Percentiles rank a stretch among this genome's conserved stretches.
These are phyloP conservation scores for Neodontobutis hainanensis DNA, from an alignment of 2,113 vertebrate genomes.

Conservation along the genomic window DNA sequence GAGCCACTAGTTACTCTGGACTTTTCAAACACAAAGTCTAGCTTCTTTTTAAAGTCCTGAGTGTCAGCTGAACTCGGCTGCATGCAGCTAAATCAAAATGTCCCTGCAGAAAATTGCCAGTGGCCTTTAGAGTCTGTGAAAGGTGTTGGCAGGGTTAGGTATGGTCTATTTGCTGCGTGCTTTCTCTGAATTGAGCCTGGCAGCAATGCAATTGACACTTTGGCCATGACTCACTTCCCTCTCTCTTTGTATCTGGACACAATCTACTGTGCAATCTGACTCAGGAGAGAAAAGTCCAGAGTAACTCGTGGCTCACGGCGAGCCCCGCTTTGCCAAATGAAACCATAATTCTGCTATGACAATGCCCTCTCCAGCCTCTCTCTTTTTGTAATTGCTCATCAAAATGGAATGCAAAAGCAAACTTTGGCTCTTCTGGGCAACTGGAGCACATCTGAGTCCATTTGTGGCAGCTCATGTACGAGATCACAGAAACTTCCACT, in stretches of 20 bases:
- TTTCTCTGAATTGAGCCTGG: constrained; percentile 34
- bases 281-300: constrained; percentile 27
- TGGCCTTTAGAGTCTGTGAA: constrained; percentile 15
- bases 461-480: constrained; percentile 5
- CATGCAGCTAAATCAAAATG: constrained; percentile 17
- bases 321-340: constrained; percentile 35
- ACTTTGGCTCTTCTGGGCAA: constrained; percentile 15
- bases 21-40: background rate
- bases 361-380: constrained; percentile 18
- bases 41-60: background rate
- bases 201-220: constrained; percentile 46
- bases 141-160: constrained; percentile 36
- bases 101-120: constrained; percentile 6
- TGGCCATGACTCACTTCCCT: constrained; percentile 37
- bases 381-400: constrained; percentile 35
- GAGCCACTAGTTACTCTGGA: no score
- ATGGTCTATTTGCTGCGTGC: constrained; percentile 42
- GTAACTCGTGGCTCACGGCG: constrained; percentile 21
- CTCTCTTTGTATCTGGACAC: constrained; percentile 32
- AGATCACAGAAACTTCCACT: background rate
- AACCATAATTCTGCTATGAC: constrained; percentile 58
- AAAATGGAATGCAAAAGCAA: constrained; percentile 40
- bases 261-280: constrained; percentile 35
- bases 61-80: background rate
- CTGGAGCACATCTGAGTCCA: constrained; percentile 14